Base-by-base conservation (phyloP, 2,113 vertebrate genomes). In the Perccottus glenii region DNA sequence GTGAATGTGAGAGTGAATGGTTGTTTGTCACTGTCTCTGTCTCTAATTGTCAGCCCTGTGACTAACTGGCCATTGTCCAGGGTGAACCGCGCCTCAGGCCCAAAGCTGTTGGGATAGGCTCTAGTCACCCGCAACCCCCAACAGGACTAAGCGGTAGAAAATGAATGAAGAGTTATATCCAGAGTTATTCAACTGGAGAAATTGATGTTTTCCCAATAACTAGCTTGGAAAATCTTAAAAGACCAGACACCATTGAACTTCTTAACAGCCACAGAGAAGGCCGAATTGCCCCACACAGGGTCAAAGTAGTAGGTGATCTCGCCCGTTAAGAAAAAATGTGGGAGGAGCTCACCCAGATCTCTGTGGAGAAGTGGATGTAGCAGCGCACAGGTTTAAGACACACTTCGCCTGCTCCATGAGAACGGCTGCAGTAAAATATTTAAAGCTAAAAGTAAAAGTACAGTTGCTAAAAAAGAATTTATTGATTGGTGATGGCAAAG, bases 151-250 rank as follows among this genome's bases (percentile, higher is more conserved):
- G n/a, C n/a, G n/a, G n/a, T n/a, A n/a, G n/a, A n/a, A n/a, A n/a
- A n/a, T n/a, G n/a, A n/a, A n/a, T n/a, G n/a, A n/a, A n/a, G n/a
- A n/a, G n/a, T n/a, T n/a, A n/a, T n/a, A n/a, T n/a, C n/a, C n/a
- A 72, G 15, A 36, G 32, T 27, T 0, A 35, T 83, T 1, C 55
- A 40, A n/a, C 32, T 38, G 3, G 12, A 78, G 9, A 15, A 64
- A 9, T 8, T 78, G 5, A 47, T 47, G 9, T 70, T 50, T 62
- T 77, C 40, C 56, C 70, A 32, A 56, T 69, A 4, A 16, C 11
- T 5, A 10, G 47, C 0, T 40, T 61, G 1, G 43, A 56, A n/a
- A 67, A 76, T 3, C 8, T 76, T 3, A 27, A 16, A 4, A 67
- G 68, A 19, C 68, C 59, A 5, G 14, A 56, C 5, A 1, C 14